Base-by-base conservation (phyloP, 2,113 vertebrate genomes). In the Corynorhinus townsendii region DNA sequence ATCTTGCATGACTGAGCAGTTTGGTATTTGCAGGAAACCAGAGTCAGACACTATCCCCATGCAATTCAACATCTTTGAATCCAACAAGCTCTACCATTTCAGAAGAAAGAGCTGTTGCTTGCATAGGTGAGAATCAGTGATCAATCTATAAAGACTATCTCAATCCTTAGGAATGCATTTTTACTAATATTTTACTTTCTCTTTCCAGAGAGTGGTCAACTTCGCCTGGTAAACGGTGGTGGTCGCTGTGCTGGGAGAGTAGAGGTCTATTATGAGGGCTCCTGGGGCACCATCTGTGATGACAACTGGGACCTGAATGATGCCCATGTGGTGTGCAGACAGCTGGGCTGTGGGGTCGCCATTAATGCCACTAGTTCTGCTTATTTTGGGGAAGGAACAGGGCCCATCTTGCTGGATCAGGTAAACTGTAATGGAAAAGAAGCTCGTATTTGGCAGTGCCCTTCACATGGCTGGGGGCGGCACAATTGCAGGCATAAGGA, bases 221-320 rank as follows among this genome's bases (percentile, higher is more conserved):
- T 98, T 33, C 97, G 97, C 49, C 93, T 99, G 87, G 96, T 96
- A 49, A 97, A 97, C n/a, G 98, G 97, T 64, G 68, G 90, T 2
- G 64, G 94, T 5, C 98, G 72, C 28, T 99, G 98, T 0, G 97
- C 97, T 16, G 98, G 98, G 5, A 97, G 98, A 97, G 81, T 98
- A 54, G 98, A 98, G 35, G 7, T 98, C 89, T 97, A 98, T 40
- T 97, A 98, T 4, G 88, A 97, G 0, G 98, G 98, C 15, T 93
- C 62, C 66, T 99, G 98, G 98, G 98, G 98, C 49, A 98, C 98
- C 40, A 4, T 98, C 86, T 98, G 98, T 54, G 98, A 98, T 84
- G 97, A 98, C 80, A 91, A 94, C 89, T 99, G 98, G 98, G 98
- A 98, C 92, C 93, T 98, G 11, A 52, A 14, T 0, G 98, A 98